These are phyloP conservation scores for Polypterus bichir DNA, from an alignment of 2,113 vertebrate genomes.

Conservation along the genomic window DNA sequence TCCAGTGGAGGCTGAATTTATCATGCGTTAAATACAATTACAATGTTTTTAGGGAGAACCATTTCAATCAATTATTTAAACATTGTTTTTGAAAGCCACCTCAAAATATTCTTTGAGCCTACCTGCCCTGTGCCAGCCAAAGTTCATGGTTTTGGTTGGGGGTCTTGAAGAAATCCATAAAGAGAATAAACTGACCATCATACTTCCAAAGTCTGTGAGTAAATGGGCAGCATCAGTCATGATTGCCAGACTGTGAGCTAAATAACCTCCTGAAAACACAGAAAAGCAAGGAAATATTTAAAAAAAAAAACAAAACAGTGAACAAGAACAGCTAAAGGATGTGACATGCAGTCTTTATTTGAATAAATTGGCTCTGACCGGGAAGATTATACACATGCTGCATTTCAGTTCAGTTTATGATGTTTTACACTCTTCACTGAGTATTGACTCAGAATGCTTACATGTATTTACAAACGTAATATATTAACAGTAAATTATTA, in stretches of 20 bases:
- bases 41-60: not conserved
- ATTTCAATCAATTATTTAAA: not conserved
- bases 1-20: not conserved
- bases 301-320: not conserved
- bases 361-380: no score
- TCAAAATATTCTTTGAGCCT: slow-evolving; percentile 17
- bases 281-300: not conserved
- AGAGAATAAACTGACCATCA: slow-evolving; percentile 90
- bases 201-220: slow-evolving; percentile 85
- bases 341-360: no score
- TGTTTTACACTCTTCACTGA: no score
- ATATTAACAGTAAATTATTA: no score
- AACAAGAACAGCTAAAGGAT: no score
- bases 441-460: no score
- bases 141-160: slow-evolving; percentile 80
- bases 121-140: slow-evolving; percentile 93
- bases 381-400: no score
- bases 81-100: not conserved
- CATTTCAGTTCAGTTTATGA: no score
- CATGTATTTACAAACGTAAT: no score
- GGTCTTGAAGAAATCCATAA: slow-evolving; percentile 82
- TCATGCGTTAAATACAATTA: not conserved
- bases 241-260: slow-evolving; percentile 90
- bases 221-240: slow-evolving; percentile 92
- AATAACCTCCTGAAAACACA: slow-evolving; percentile 66